These are phyloP conservation scores for Melanophora roralis DNA, from an alignment of 2,888 invertebrate genomes.

Conservation along the genomic window DNA sequence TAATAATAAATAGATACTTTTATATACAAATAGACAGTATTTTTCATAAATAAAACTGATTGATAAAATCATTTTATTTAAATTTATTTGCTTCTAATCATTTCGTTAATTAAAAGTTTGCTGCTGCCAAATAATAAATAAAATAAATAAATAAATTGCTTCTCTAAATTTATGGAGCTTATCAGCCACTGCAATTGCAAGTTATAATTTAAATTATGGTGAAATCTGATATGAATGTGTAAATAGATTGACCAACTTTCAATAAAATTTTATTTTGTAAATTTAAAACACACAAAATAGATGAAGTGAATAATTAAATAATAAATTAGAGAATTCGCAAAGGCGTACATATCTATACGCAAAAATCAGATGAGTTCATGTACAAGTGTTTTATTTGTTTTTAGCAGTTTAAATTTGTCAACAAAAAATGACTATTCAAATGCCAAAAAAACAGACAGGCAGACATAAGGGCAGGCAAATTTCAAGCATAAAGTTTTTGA, in stretches of 20 bases:
- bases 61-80: constrained; percentile 2
- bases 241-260: constrained; percentile 47
- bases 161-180: constrained; percentile 1
- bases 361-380: too few relatives aligned
- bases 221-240: constrained; percentile 27
- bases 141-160: neutral
- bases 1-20: too few relatives aligned
- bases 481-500: too few relatives aligned
- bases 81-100: neutral
- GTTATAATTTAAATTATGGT: neutral
- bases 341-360: too few relatives aligned
- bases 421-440: too few relatives aligned
- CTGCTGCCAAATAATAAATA: neutral
- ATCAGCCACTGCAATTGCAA: neutral
- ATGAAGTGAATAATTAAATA: constrained; percentile 17
- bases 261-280: constrained; percentile 37
- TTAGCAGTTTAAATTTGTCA: too few relatives aligned
- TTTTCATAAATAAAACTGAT: constrained; percentile 19
- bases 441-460: too few relatives aligned
- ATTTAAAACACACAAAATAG: constrained; percentile 35
- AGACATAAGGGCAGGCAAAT: too few relatives aligned
- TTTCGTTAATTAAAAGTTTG: constrained; percentile 15
- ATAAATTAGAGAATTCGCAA: constrained; percentile 9
- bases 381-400: too few relatives aligned
- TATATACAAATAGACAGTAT: too few relatives aligned